Percentiles rank a stretch among this genome's conserved stretches.
These are phyloP conservation scores for Clarias macrocephalus DNA, from an alignment of 2,113 vertebrate genomes.

Conservation along the genomic window DNA sequence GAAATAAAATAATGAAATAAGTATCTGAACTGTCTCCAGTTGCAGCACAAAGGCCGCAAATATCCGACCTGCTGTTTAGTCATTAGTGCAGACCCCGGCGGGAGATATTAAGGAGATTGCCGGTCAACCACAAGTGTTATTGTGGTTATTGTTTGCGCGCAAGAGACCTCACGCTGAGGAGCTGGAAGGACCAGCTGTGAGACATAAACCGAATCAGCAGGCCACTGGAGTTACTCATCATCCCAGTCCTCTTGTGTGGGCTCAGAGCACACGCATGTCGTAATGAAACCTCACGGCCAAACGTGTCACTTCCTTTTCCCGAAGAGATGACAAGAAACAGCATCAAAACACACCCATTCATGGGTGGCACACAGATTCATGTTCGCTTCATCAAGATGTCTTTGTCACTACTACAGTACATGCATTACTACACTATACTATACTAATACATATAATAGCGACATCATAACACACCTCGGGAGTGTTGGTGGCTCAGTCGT, in stretches of 20 bases:
- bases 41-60: constrained; percentile 18
- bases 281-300: constrained; percentile 38
- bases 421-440: too few relatives aligned
- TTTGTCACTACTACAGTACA: too few relatives aligned
- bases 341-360: neutral
- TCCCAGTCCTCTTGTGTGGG: constrained; percentile 46
- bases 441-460: too few relatives aligned
- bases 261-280: constrained; percentile 25
- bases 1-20: constrained; percentile 22
- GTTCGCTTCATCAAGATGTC: too few relatives aligned
- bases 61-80: constrained; percentile 1
- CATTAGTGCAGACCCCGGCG: constrained; percentile 22
- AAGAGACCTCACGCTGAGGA: constrained; percentile 29
- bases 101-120: constrained; percentile 28
- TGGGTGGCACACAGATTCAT: too few relatives aligned
- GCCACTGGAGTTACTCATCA: constrained; percentile 31
- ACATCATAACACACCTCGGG: too few relatives aligned
- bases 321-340: neutral
- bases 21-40: constrained; percentile 15
- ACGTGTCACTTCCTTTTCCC: constrained; percentile 40
- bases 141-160: constrained; percentile 30
- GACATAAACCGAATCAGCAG: constrained; percentile 21
- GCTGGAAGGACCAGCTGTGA: constrained; percentile 41
- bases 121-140: constrained; percentile 42
- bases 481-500: too few relatives aligned